phyloP scores from a whole-genome alignment of 2,888 invertebrate species.

The Muscina levida region DNA sequence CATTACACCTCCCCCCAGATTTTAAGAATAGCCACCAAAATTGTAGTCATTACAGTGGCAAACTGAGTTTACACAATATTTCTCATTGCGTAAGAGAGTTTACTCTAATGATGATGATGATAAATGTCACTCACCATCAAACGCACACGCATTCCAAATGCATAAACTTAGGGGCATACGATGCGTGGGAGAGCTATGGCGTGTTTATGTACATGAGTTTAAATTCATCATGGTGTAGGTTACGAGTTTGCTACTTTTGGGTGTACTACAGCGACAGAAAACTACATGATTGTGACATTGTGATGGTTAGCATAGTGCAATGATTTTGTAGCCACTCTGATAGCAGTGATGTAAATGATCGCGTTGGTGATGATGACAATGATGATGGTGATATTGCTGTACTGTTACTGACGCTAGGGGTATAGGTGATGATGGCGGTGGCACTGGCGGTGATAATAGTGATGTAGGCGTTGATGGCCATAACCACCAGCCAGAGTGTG shows the following conservation, averaged over 20 bases:
- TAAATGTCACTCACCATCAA: background rate
- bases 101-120: conserved; percentile 29
- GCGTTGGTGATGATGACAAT: background rate
- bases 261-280: too few relatives aligned
- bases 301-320: conserved; percentile 11
- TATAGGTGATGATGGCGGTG: background rate
- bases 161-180: background rate
- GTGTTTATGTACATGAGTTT: background rate
- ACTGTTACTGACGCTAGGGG: too few relatives aligned
- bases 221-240: conserved; percentile 1
- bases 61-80: conserved; percentile 22
- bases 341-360: background rate
- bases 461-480: background rate
- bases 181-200: background rate
- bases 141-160: background rate
- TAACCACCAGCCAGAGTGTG: background rate
- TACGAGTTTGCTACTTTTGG: conserved; percentile 1
- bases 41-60: background rate
- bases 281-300: conserved; percentile 16
- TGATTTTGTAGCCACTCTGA: too few relatives aligned
- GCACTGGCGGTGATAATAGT: background rate
- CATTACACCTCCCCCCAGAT: background rate
- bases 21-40: conserved; percentile 4
- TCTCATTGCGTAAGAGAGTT: conserved; percentile 9
- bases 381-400: background rate